Evolutionary conservation across 2,797 vertebrate genomes (phyloP).

Genomic region (Coreius guichenoti): DNA sequence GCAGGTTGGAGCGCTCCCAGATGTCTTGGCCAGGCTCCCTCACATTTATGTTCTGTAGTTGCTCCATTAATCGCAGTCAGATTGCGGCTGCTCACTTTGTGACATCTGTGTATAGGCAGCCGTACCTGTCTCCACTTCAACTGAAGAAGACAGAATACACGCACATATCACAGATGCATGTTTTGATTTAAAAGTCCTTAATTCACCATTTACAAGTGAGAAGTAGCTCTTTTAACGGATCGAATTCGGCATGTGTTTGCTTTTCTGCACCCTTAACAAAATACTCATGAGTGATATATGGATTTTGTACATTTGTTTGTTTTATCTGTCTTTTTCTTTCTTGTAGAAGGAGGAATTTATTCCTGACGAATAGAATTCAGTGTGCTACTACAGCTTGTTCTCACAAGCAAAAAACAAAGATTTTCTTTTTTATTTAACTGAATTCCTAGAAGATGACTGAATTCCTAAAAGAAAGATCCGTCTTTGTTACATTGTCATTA

Average conservation of each 20-base stretch:
- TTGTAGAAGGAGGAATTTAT: conserved; percentile 29
- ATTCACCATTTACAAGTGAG: conserved; percentile 9
- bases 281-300: neutral
- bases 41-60: conserved; percentile 52
- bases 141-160: conserved; percentile 31
- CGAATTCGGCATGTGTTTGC: conserved; percentile 30
- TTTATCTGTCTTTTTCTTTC: conserved; percentile 18
- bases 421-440: neutral
- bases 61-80: conserved; percentile 50
- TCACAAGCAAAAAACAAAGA: neutral
- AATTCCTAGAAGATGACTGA: neutral
- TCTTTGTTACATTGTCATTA: conserved; percentile 9
- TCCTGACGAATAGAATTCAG: conserved; percentile 2
- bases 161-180: conserved; percentile 20
- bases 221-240: conserved; percentile 31
- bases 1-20: conserved; percentile 34
- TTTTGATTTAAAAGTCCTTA: conserved; percentile 25
- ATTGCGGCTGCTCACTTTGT: conserved; percentile 37
- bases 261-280: conserved; percentile 13
- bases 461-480: no score
- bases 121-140: conserved; percentile 20
- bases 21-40: conserved; percentile 25
- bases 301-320: conserved; percentile 14
- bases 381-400: neutral
- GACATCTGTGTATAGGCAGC: conserved; percentile 31